Conservation (phyloP, 2,888 invertebrate genomes). For the Ganaspis brasiliensis region DNA sequence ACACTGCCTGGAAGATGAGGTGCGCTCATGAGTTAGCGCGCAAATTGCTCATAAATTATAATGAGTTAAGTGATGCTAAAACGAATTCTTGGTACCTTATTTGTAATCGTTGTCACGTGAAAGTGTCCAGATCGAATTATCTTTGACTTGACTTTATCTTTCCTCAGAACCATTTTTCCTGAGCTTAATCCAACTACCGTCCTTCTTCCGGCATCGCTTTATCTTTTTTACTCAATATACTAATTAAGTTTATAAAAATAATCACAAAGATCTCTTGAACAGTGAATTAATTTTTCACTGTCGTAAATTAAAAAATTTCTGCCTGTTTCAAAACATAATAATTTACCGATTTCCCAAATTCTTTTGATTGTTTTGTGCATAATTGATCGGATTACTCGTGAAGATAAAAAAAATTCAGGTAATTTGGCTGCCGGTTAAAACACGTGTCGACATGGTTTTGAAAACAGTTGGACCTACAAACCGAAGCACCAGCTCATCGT, state of each 20-base stretch:
- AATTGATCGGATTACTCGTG: not conserved
- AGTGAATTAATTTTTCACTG: not conserved
- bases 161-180: constrained; percentile 20
- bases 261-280: not conserved
- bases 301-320: not conserved
- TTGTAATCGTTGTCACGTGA: constrained; percentile 38
- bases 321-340: too few relatives aligned
- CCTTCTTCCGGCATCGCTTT: constrained; percentile 32
- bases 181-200: not conserved
- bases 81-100: constrained; percentile 39
- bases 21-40: constrained; percentile 43
- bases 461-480: constrained; percentile 66
- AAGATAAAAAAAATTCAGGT: not conserved
- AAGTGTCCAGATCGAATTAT: constrained; percentile 41
- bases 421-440: constrained; percentile 15
- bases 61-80: constrained; percentile 44
- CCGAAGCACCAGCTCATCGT: constrained; percentile 63
- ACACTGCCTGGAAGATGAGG: constrained; percentile 24
- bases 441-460: constrained; percentile 53
- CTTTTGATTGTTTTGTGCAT: too few relatives aligned
- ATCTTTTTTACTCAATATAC: not conserved
- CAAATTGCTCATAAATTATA: constrained; percentile 44
- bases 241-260: constrained; percentile 36
- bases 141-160: constrained; percentile 30
- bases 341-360: too few relatives aligned